Percentiles rank a stretch among this genome's conserved stretches.
Evolutionary conservation across 2,888 invertebrate species (phyloP).

Genomic region (Microdon myrmicae): DNA sequence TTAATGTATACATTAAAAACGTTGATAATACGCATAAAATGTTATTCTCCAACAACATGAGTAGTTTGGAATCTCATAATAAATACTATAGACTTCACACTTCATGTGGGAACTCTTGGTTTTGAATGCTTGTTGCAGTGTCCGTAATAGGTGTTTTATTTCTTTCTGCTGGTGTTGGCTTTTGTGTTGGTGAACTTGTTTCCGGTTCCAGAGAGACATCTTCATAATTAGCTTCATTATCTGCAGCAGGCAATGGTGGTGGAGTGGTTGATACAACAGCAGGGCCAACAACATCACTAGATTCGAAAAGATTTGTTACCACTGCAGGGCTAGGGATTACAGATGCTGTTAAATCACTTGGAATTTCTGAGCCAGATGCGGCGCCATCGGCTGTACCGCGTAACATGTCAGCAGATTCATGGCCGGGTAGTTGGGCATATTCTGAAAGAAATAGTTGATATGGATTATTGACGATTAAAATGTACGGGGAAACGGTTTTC

Average conservation of each 20-base stretch:
- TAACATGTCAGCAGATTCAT: constrained; percentile 41
- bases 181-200: constrained; percentile 25
- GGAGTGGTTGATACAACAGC: constrained; percentile 38
- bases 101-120: constrained; percentile 23
- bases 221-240: constrained; percentile 39
- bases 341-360: constrained; percentile 30
- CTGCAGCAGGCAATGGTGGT: constrained; percentile 36
- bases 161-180: constrained; percentile 28
- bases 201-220: constrained; percentile 35
- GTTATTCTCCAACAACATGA: constrained; percentile 35
- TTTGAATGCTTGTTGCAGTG: constrained; percentile 24
- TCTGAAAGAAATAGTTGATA: too few species aligned
- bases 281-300: constrained; percentile 32
- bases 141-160: constrained; percentile 4
- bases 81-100: constrained; percentile 31
- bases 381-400: constrained; percentile 44
- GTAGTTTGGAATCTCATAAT: constrained; percentile 26
- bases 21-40: constrained; percentile 41
- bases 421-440: constrained; percentile 42
- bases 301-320: constrained; percentile 42
- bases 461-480: too few species aligned
- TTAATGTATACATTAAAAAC: constrained; percentile 36
- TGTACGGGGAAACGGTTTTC: too few species aligned
- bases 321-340: background rate
- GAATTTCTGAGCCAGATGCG: constrained; percentile 33